A percentile compares a stretch with the other conserved stretches of the same genome.
Conservation (phyloP, 2,113 vertebrate species). For the Baryphthengus martii region DNA sequence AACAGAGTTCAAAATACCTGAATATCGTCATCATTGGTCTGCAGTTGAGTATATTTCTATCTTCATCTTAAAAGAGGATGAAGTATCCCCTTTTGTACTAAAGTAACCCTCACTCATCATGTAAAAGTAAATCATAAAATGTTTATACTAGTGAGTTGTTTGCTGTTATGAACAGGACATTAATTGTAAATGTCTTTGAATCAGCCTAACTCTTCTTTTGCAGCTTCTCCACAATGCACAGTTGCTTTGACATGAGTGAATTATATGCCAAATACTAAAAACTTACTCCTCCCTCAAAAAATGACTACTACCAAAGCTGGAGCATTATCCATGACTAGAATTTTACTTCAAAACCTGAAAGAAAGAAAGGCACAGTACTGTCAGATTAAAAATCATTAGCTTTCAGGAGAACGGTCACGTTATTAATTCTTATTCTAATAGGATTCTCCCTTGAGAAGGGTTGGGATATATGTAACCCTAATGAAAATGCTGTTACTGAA, state of each 20-base stretch:
- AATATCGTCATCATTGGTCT: slow-evolving; percentile 66
- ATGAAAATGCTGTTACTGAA: slow-evolving; percentile 32
- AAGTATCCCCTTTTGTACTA: slow-evolving; percentile 7
- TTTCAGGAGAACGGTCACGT: not conserved
- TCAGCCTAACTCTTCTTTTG: not conserved
- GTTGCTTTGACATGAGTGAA: not conserved
- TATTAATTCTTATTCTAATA: not conserved
- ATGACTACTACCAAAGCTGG: not conserved
- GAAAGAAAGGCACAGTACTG: not conserved
- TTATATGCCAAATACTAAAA: not conserved
- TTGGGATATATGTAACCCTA: not conserved
- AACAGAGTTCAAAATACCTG: slow-evolving; percentile 62
- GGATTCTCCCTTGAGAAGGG: not conserved
- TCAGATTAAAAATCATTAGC: not conserved
- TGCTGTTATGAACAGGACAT: not conserved
- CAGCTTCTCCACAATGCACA: not conserved
- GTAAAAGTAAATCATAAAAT: slow-evolving; percentile 21
- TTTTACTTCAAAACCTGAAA: not conserved
- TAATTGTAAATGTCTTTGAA: not conserved
- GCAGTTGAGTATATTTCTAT: slow-evolving; percentile 35
- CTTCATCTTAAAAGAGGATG: slow-evolving; percentile 18
- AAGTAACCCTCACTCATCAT: not conserved
- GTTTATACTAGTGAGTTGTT: slow-evolving; percentile 6
- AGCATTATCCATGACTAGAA: not conserved
- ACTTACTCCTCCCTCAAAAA: accelerated